Evolutionary conservation across 2,113 vertebrate species (phyloP).

Genomic region (Cynocephalus volans): DNA sequence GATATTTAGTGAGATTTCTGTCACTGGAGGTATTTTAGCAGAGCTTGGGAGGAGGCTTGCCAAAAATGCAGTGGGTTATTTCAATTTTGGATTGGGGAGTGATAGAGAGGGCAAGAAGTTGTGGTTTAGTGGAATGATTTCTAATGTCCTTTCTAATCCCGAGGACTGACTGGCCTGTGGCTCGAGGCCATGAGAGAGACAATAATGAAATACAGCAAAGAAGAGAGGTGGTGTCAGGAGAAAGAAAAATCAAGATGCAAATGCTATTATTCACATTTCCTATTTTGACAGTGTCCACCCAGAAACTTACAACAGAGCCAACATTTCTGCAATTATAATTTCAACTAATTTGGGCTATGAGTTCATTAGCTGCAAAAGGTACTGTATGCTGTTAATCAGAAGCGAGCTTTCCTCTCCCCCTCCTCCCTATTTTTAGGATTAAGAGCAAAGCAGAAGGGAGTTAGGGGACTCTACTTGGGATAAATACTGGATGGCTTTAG

Average conservation of each 20-base stretch:
- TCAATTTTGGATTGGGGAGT: background rate
- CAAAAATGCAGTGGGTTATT: background rate
- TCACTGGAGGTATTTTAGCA: background rate
- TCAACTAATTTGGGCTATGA: background rate
- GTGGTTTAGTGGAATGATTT: background rate
- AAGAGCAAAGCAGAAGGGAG: slow-evolving; percentile 38
- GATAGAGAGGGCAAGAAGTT: background rate
- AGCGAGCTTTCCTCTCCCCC: background rate
- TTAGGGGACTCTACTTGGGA: slow-evolving; percentile 43
- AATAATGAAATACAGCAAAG: background rate
- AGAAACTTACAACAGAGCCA: background rate
- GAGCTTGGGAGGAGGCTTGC: background rate
- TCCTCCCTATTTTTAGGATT: background rate
- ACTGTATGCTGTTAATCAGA: background rate
- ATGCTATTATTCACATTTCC: background rate
- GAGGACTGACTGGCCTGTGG: background rate
- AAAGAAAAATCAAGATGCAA: background rate
- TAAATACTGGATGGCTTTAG: background rate
- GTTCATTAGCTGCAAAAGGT: background rate
- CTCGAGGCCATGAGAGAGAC: background rate
- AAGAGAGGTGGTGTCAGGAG: background rate
- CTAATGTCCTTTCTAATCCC: background rate
- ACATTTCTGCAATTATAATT: background rate
- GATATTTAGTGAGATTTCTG: background rate
- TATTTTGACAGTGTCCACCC: background rate